Conservation (phyloP, 2,113 vertebrate species). For the Mobula birostris region DNA sequence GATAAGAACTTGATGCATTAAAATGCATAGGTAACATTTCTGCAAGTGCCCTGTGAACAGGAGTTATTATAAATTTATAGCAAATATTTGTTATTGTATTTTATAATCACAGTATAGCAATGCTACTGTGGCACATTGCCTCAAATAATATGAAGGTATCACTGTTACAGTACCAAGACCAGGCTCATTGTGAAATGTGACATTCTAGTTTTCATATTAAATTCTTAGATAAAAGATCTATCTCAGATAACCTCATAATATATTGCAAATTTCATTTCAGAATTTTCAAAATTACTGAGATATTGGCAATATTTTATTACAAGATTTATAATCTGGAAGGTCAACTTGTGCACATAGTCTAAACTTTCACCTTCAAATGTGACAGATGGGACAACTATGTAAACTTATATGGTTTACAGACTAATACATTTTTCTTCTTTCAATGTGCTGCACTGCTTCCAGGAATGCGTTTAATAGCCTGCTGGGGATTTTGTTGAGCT, state of each 20-base stretch:
- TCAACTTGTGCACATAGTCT: neutral
- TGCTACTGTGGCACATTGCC: neutral
- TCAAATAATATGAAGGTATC: neutral
- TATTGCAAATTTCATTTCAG: constrained; percentile 17
- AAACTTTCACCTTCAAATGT: constrained; percentile 10
- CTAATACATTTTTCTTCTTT: neutral
- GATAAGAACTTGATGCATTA: neutral
- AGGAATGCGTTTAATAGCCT: neutral
- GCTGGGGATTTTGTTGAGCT: neutral
- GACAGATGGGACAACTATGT: neutral
- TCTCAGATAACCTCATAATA: neutral
- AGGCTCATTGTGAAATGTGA: neutral
- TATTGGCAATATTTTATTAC: neutral
- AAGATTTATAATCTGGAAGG: constrained; percentile 1
- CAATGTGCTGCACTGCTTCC: too few relatives aligned
- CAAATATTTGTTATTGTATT: neutral
- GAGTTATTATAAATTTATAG: neutral
- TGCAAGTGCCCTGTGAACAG: neutral
- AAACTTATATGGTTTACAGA: neutral
- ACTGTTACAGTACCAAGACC: neutral
- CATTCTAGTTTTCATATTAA: neutral
- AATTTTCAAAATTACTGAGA: neutral
- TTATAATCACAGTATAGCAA: neutral
- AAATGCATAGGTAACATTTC: neutral
- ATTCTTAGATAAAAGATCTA: constrained; percentile 6